Conservation (phyloP, 2,888 invertebrate genomes). For the Pocota personata region DNA sequence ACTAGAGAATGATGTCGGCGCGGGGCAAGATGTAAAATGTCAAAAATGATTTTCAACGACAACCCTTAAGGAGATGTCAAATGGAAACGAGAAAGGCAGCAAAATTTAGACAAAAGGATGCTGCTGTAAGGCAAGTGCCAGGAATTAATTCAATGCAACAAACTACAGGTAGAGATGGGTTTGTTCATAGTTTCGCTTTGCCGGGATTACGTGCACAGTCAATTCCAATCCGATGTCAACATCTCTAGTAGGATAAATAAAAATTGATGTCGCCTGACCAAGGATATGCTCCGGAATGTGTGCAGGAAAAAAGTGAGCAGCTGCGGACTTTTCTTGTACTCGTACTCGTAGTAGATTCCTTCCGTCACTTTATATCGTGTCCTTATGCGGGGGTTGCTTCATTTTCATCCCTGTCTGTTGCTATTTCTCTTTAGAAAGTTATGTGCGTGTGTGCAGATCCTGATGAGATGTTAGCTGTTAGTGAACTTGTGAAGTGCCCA, state of each 20-base stretch:
- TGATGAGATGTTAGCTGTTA: slow-evolving; percentile 67
- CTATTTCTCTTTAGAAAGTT: slow-evolving; percentile 10
- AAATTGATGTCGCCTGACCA: slow-evolving; percentile 50
- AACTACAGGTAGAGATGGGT: not conserved
- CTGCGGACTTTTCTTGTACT: not conserved
- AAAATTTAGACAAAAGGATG: not conserved
- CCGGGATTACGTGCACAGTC: slow-evolving; percentile 25
- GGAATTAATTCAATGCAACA: not conserved
- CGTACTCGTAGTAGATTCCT: not conserved
- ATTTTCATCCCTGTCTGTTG: slow-evolving; percentile 8
- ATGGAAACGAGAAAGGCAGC: not conserved
- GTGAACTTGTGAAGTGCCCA: slow-evolving; percentile 71
- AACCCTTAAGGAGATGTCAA: slow-evolving; percentile 2
- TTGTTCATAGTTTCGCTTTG: slow-evolving; percentile 20
- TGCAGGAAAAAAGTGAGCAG: not conserved
- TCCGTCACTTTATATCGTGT: not conserved
- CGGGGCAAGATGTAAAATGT: not conserved
- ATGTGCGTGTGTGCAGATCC: slow-evolving; percentile 24
- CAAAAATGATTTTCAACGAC: slow-evolving; percentile 4
- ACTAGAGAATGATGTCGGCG: not conserved
- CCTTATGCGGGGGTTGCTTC: not conserved
- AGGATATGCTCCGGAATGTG: slow-evolving; percentile 33
- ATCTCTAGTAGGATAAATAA: slow-evolving; percentile 27
- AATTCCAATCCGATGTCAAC: slow-evolving; percentile 35
- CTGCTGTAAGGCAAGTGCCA: not conserved